Base-by-base conservation (phyloP, 2,888 invertebrate genomes). In the Lepidochitona cinerea region DNA sequence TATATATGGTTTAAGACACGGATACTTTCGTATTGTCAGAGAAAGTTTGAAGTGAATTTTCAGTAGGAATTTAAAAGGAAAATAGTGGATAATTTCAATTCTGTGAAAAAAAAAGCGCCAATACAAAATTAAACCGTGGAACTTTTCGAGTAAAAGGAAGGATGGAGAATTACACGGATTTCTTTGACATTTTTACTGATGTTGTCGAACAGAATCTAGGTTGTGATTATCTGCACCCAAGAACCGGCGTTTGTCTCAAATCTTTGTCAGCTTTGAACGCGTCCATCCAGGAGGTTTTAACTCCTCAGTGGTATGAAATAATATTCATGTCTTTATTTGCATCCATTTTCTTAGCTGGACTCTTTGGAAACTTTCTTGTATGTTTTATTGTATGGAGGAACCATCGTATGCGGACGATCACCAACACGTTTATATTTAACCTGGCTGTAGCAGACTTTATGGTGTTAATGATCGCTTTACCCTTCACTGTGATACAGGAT, bases 371-470 rank as follows among this genome's bases (percentile, higher is more conserved):
- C 53, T 37, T 76, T 23, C 68, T 78, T 23, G 78, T 78, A 14
- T 66, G 76, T 35, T 74, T 68, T 37, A 71, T 74, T 23, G 73
- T 78, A 68, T 70, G 73, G 35, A 64, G 72, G 37, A 68, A 68
- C 29, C 66, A 70, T 33, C 71, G 70, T 26, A 75, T 76, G 79
- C 67, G 79, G 23, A 79, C 79, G 0, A 75, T 78, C 65, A 79
- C 79, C 53, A 78, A 78, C 67, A 70, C 72, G n/a, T 78, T 79
- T 67, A 69, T 79, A 29, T 76, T 78, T 26, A 79, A 79, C 68
- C 54, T 79, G 68, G 79, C 78, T n/a, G 68, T 78, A 14, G 79
- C 78, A 35, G 79, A 79, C 37, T 71, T 79, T 18, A 68, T 78
- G 72, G 79, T 79, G 9, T 75, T 79, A 12, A 64, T 68, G 26